These are phyloP conservation scores for Phlogophora meticulosa DNA, from an alignment of 2,888 invertebrate species.

Conservation along the genomic window DNA sequence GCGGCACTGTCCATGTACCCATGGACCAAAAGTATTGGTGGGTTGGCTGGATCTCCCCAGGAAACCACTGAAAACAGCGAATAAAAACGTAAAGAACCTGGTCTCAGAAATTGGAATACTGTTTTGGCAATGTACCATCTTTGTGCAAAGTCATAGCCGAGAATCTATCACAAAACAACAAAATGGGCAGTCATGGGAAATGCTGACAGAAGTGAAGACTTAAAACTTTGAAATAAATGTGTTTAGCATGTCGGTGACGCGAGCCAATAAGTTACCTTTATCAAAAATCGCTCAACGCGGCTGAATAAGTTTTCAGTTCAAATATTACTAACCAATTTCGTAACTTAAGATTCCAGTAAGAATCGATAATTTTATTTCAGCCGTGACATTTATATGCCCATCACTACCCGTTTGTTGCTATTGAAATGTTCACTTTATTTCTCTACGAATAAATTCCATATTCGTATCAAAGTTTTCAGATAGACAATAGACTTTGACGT, in stretches of 20 bases:
- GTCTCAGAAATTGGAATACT: background rate
- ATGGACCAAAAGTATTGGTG: constrained; percentile 89
- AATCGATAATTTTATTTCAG: constrained; percentile 1
- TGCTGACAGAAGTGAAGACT: too few relatives aligned
- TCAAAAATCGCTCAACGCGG: too few relatives aligned
- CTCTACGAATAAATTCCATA: fast-evolving
- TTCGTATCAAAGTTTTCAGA: background rate
- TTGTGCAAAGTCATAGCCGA: background rate
- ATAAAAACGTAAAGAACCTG: too few relatives aligned
- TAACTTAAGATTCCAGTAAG: too few relatives aligned
- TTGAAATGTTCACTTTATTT: background rate
- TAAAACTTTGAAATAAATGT: too few relatives aligned
- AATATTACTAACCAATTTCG: too few relatives aligned
- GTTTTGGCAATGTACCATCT: background rate
- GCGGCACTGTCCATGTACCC: constrained; percentile 92
- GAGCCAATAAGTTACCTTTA: too few relatives aligned
- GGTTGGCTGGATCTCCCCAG: constrained; percentile 87
- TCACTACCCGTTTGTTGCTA: constrained; percentile 11
- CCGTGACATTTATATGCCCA: background rate
- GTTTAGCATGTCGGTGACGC: too few relatives aligned
- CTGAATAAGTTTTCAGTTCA: too few relatives aligned
- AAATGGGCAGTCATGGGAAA: too few relatives aligned
- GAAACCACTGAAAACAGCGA: constrained; percentile 84
- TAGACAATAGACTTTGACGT: too few relatives aligned
- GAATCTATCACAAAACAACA: too few relatives aligned